Percentiles rank a stretch among this genome's conserved stretches.
These are phyloP conservation scores for Cirrhinus mrigala DNA, from an alignment of 2,797 vertebrate genomes.

Conservation along the genomic window DNA sequence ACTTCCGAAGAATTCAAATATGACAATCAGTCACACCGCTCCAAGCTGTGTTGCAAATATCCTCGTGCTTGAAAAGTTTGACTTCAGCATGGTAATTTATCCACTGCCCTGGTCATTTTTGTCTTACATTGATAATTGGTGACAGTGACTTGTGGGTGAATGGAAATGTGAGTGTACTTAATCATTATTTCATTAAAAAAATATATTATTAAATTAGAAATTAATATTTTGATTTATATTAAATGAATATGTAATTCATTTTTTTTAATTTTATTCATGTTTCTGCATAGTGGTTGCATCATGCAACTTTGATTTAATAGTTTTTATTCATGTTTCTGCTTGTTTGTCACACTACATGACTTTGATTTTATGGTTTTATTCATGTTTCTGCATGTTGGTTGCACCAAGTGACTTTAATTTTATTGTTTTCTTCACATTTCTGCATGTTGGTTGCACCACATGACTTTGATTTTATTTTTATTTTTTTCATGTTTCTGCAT, in stretches of 20 bases:
- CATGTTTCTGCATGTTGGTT: no score
- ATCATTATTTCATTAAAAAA: background rate
- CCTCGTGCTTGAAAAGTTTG: background rate
- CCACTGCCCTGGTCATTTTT: background rate
- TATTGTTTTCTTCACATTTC: no score
- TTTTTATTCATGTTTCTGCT: background rate
- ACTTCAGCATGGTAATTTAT: background rate
- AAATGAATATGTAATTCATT: no score
- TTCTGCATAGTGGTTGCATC: background rate
- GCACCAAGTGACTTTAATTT: no score
- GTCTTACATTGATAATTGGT: background rate
- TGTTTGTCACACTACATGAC: background rate
- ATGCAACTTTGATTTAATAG: no score
- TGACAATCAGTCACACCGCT: conserved; percentile 19
- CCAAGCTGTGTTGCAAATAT: background rate
- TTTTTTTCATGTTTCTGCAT: no score
- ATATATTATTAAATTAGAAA: background rate
- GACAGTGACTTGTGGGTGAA: conserved; percentile 1
- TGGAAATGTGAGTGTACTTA: background rate
- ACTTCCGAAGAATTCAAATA: conserved; percentile 13
- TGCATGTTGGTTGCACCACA: background rate
- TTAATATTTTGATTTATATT: no score
- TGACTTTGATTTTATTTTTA: background rate
- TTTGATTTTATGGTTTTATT: background rate
- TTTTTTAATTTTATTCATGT: no score